Conservation (phyloP, 2,888 invertebrate species). For the Trisateles emortualis region DNA sequence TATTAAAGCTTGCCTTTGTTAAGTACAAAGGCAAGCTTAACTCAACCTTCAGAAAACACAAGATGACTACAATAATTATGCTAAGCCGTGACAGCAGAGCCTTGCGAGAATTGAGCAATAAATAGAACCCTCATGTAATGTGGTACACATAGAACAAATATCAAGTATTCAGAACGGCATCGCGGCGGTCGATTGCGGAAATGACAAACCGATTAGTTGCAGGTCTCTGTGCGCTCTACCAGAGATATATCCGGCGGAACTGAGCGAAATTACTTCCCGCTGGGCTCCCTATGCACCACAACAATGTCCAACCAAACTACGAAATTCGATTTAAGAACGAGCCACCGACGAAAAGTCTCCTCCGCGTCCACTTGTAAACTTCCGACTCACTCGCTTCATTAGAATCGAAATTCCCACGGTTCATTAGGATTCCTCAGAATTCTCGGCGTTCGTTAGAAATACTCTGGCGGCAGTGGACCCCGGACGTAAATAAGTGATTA, state of each 20-base stretch:
- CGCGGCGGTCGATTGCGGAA: slow-evolving; percentile 78
- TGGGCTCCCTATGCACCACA: slow-evolving; percentile 66
- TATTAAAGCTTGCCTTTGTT: no score
- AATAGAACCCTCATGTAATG: slow-evolving; percentile 20
- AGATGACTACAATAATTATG: no score
- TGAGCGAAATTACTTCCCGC: slow-evolving; percentile 77
- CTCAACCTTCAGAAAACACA: no score
- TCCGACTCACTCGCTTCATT: slow-evolving; percentile 72
- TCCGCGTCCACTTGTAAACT: slow-evolving; percentile 53
- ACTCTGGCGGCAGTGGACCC: slow-evolving; percentile 76
- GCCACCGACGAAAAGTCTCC: slow-evolving; percentile 57
- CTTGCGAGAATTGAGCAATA: slow-evolving; percentile 13
- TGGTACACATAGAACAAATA: slow-evolving; percentile 65
- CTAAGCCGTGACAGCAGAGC: not conserved
- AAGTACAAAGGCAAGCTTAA: no score
- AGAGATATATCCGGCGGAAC: slow-evolving; percentile 83
- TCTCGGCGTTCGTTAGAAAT: slow-evolving; percentile 83
- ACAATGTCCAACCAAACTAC: slow-evolving; percentile 68
- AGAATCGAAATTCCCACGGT: slow-evolving; percentile 84
- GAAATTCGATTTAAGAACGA: slow-evolving; percentile 71
- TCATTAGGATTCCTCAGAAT: slow-evolving; percentile 82
- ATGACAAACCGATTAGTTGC: slow-evolving; percentile 83
- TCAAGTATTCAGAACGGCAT: slow-evolving; percentile 73
- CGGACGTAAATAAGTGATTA: slow-evolving; percentile 86
- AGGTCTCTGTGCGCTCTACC: slow-evolving; percentile 71